Conservation (phyloP, 2,797 vertebrate genomes). For the Selene dorsalis region DNA sequence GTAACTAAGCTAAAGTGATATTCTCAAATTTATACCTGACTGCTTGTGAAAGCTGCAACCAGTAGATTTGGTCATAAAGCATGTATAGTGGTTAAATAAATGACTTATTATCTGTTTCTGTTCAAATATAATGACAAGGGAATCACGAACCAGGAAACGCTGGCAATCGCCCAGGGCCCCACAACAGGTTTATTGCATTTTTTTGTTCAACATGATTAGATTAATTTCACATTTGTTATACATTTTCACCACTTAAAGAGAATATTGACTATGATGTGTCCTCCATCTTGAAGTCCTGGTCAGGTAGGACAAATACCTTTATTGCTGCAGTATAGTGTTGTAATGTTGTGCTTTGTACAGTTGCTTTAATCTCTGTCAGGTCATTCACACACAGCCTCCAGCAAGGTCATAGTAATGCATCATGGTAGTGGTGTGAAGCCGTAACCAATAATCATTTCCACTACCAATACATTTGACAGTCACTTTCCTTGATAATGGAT, state of each 20-base stretch:
- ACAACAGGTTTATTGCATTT: neutral
- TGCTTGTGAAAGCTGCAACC: neutral
- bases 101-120: neutral
- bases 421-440: neutral
- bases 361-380: neutral
- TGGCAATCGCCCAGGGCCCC: neutral
- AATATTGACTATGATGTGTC: neutral
- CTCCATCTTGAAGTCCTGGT: neutral
- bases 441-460: neutral
- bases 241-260: neutral
- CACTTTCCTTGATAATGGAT: neutral
- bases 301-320: neutral
- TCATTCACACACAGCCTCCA: neutral
- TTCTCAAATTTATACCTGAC: neutral
- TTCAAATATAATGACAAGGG: neutral
- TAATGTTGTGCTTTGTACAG: neutral
- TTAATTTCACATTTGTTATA: neutral
- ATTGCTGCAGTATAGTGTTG: neutral
- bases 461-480: neutral
- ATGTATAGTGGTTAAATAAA: neutral
- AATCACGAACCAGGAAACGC: neutral
- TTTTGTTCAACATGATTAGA: neutral
- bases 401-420: neutral
- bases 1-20: slow-evolving; percentile 1
- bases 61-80: no score